Percentiles rank a stretch among this genome's conserved stretches.
phyloP scores from a whole-genome alignment of 2,888 invertebrate species.

The Drepanosiphum platanoidis region DNA sequence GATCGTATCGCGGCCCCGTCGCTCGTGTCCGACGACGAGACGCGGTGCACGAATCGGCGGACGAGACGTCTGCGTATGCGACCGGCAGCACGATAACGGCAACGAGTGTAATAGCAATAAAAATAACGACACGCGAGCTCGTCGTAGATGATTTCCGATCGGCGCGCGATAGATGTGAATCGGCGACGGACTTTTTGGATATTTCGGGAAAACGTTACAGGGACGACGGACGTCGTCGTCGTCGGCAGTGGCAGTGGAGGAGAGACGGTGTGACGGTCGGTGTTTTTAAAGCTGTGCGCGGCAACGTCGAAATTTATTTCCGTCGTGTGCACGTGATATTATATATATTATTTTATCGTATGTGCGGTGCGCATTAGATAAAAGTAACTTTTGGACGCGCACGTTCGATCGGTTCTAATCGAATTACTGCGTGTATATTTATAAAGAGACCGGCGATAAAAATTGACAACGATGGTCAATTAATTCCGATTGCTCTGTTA shows the following conservation, averaged over 20 bases:
- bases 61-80: too few species aligned
- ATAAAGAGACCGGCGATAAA: constrained; percentile 20
- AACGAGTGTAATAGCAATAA: too few species aligned
- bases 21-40: too few species aligned
- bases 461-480: constrained; percentile 51
- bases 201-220: constrained; percentile 18
- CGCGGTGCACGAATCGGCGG: too few species aligned
- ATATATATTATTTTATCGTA: not conserved
- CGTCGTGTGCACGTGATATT: not conserved
- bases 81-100: too few species aligned
- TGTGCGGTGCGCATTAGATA: not conserved
- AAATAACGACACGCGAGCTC: not conserved
- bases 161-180: not conserved
- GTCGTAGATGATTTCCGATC: not conserved
- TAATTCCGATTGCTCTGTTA: constrained; percentile 45
- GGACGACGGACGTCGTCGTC: not conserved
- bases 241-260: too few species aligned
- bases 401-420: constrained; percentile 35
- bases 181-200: not conserved
- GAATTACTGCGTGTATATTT: not conserved
- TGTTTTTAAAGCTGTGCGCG: not conserved
- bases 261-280: not conserved
- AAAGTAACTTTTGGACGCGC: constrained; percentile 26
- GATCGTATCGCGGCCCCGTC: too few species aligned
- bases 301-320: not conserved